phyloP scores from a whole-genome alignment of 2,888 invertebrate genomes.

The Lepidochitona cinerea region DNA sequence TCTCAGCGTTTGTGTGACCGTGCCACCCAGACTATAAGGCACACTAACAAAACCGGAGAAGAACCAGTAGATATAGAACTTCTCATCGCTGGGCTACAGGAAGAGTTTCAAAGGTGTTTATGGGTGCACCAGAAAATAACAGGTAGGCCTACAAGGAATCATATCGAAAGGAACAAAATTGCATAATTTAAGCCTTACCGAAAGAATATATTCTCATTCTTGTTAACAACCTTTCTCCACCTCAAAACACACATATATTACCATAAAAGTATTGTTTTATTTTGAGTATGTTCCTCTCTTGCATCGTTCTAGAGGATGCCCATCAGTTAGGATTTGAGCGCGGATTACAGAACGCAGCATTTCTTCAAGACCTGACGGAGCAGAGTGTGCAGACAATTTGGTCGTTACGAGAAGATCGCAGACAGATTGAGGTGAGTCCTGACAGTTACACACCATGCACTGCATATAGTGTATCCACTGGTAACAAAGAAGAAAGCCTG shows the following conservation, averaged over 20 bases:
- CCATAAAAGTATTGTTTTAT: too few relatives aligned
- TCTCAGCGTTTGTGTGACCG: not conserved
- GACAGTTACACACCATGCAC: too few relatives aligned
- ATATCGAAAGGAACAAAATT: too few relatives aligned
- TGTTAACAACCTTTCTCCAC: too few relatives aligned
- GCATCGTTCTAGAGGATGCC: not conserved
- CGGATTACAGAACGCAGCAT: not conserved
- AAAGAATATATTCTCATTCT: too few relatives aligned
- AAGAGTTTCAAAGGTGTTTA: not conserved
- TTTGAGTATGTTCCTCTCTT: too few relatives aligned
- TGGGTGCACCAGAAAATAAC: not conserved
- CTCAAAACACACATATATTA: too few relatives aligned
- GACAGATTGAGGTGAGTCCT: not conserved
- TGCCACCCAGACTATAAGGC: not conserved
- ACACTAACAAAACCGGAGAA: not conserved
- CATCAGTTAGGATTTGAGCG: not conserved
- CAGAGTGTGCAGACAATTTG: not conserved
- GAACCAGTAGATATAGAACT: not conserved
- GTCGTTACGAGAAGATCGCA: not conserved
- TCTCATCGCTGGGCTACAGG: not conserved
- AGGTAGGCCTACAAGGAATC: too few relatives aligned
- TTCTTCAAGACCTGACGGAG: not conserved
- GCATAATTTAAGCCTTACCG: too few relatives aligned
- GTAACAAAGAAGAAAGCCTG: too few relatives aligned
- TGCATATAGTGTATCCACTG: too few relatives aligned